phyloP scores from a whole-genome alignment of 1,140 invertebrate species.

The Eubasilissa regina region DNA sequence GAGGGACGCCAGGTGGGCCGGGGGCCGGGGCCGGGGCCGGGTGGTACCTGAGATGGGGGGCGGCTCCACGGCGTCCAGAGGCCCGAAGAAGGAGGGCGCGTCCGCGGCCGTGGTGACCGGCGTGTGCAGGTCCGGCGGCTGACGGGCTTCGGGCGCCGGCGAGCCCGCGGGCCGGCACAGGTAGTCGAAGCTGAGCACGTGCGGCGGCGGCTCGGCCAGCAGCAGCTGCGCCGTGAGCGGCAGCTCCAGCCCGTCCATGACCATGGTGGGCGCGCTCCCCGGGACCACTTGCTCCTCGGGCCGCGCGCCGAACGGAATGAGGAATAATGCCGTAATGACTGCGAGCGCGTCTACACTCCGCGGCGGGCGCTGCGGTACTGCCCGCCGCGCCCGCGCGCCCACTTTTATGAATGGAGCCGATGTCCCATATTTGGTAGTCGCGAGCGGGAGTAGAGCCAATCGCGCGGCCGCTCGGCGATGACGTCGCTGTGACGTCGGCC shows the following conservation, averaged over 20 bases:
- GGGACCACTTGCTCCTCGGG: slow-evolving; percentile 73
- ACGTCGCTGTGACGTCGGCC: slow-evolving; percentile 69
- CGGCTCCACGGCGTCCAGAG: slow-evolving; percentile 81
- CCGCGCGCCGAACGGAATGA: slow-evolving; percentile 71
- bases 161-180: slow-evolving; percentile 46
- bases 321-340: slow-evolving; percentile 69
- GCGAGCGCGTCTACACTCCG: slow-evolving; percentile 61
- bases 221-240: slow-evolving; percentile 52
- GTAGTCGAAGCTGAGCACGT: slow-evolving; percentile 59
- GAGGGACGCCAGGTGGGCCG: not conserved
- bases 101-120: slow-evolving; percentile 85
- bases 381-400: slow-evolving; percentile 69
- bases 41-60: slow-evolving; percentile 89
- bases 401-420: slow-evolving; percentile 71
- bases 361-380: slow-evolving; percentile 70
- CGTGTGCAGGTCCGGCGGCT: slow-evolving; percentile 79
- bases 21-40: slow-evolving; percentile 2
- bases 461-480: slow-evolving; percentile 64
- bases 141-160: slow-evolving; percentile 63
- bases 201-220: slow-evolving; percentile 53
- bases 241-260: slow-evolving; percentile 57
- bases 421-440: slow-evolving; percentile 73
- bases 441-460: slow-evolving; percentile 67
- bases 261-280: slow-evolving; percentile 63
- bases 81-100: slow-evolving; percentile 84